Base-by-base conservation (phyloP, 2,888 invertebrate genomes). In the Phania funesta region DNA sequence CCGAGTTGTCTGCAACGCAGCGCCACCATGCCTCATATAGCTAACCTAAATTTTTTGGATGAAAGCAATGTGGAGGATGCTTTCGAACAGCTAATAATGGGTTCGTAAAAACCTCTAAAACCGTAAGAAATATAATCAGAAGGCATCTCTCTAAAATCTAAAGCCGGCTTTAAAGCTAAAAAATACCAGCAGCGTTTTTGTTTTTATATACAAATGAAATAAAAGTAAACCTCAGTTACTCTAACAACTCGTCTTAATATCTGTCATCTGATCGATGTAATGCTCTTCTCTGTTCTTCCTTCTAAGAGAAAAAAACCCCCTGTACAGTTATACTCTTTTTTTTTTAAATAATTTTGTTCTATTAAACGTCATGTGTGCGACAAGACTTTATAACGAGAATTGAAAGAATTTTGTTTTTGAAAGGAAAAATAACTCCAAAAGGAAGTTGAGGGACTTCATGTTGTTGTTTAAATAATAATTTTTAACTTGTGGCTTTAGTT, bases 21-120 rank as follows among this genome's bases (percentile, higher is more conserved):
- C 90, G 94, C 94, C 87, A 96, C 96, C 41, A 93, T 96, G 93
- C 95, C 95, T 7, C 94, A 95, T 84, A 93, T 95, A 84, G 92
- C 92, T n/a, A 92, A 92, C 87, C 92, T 94, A 68, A 93, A 94
- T 90, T 89, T 93, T 89, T 92, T 94, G 88, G 96, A 95, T 91
- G 96, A 95, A 91, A 94, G 92, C 91, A 96, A 96, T 92, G 95
- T 96, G 81, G 97, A 97, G 90, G 95, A 94, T 92, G 96, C 96
- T 86, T 97, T 97, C 92, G 97, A 97, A 90, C 95, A 95, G 91
- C 93, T 97, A 87, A 96, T 97, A 92, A 92, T 93, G 92, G 92
- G 89, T 83, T 89, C 90, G 38, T 90, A 89, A 78, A 71, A 48
- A 16, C 18, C 29, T 58, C 44, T 46, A 38, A 73, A n/a, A 41